These are phyloP conservation scores for Gasterosteus aculeatus DNA, from an alignment of 2,113 vertebrate species.

Conservation along the genomic window DNA sequence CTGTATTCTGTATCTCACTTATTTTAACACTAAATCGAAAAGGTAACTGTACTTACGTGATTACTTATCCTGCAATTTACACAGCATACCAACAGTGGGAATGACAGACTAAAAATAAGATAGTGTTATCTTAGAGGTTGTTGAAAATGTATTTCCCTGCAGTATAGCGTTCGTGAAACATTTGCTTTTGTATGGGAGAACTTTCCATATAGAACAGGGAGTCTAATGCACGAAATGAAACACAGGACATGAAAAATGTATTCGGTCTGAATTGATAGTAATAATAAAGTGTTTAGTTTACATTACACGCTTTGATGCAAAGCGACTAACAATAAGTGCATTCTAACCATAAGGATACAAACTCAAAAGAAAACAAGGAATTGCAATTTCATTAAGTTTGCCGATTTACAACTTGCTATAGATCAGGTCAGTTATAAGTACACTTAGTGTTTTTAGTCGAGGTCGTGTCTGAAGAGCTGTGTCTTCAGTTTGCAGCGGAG, in stretches of 20 bases:
- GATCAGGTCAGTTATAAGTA: no score
- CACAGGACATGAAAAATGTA: not conserved
- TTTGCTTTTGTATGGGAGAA: not conserved
- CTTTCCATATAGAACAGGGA: not conserved
- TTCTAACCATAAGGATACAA: no score
- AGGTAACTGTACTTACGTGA: not conserved
- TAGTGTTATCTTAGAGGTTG: not conserved
- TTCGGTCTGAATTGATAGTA: not conserved
- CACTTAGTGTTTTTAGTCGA: no score
- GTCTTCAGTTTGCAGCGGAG: no score
- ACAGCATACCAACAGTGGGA: not conserved
- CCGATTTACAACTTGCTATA: no score
- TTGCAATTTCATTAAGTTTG: no score
- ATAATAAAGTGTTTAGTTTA: not conserved
- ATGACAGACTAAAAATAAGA: constrained; percentile 9
- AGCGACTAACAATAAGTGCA: no score
- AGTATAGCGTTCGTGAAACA: no score
- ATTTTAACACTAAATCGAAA: constrained; percentile 6
- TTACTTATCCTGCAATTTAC: constrained; percentile 19
- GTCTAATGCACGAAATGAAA: not conserved
- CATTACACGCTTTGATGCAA: no score
- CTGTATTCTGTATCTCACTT: constrained; percentile 10
- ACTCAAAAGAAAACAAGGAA: no score
- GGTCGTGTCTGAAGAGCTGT: no score
- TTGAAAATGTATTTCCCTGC: not conserved